These are phyloP conservation scores for Notospermus geniculatus DNA, from an alignment of 1,140 invertebrate genomes.

Conservation along the genomic window DNA sequence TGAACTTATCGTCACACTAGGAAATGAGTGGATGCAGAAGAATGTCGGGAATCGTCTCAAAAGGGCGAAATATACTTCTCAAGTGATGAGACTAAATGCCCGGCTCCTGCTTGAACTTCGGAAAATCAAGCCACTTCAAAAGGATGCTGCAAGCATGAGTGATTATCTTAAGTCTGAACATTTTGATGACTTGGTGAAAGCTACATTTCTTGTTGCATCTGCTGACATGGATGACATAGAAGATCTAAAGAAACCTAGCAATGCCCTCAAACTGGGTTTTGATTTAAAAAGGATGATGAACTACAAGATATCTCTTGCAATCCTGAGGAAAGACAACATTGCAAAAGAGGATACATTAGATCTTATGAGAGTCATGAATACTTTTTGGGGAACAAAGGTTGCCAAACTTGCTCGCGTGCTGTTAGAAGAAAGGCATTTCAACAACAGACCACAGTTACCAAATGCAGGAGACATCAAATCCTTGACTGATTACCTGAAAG, in stretches of 20 bases:
- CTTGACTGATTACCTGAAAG: conserved; percentile 2
- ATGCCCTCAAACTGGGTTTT: conserved; percentile 17
- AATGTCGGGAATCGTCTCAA: too few relatives aligned
- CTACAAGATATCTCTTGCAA: conserved; percentile 7
- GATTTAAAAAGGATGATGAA: conserved; percentile 16
- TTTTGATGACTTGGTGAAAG: too few relatives aligned
- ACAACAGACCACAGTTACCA: background rate
- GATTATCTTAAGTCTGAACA: too few relatives aligned
- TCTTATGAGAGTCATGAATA: conserved; percentile 13
- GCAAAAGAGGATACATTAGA: background rate
- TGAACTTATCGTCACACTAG: too few relatives aligned
- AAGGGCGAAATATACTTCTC: too few relatives aligned
- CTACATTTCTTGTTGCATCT: background rate
- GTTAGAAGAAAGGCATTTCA: background rate
- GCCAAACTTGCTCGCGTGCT: conserved; percentile 6
- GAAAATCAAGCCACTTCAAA: too few relatives aligned
- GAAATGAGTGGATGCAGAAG: too few relatives aligned
- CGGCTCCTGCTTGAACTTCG: too few relatives aligned
- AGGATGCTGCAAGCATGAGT: too few relatives aligned
- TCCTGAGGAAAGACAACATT: conserved; percentile 11
- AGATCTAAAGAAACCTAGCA: conserved; percentile 13
- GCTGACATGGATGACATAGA: conserved; percentile 12
- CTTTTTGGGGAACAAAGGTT: conserved; percentile 10
- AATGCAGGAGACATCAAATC: background rate
- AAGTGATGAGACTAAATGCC: too few relatives aligned